Base-by-base conservation (phyloP, 2,888 invertebrate species). In the Chaetoderma sp. region DNA sequence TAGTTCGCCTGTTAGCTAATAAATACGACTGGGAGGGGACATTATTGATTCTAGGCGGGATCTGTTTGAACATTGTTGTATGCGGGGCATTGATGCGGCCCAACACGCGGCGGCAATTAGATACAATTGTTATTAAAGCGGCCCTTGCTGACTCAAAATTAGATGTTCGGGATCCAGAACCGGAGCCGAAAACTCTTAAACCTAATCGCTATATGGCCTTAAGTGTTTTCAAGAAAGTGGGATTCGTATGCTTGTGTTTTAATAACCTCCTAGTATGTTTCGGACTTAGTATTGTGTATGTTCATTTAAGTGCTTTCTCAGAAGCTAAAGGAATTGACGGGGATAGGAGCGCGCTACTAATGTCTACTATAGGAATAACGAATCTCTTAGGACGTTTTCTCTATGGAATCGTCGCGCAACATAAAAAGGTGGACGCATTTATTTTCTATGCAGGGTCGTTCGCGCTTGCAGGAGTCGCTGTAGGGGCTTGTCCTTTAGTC, bases 251-350 rank as follows among this genome's bases (percentile, higher is more conserved):
- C 60, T 27, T 76, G 13, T 74, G 74, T 47, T 21, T 73, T 3
- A 77, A 77, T 60, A 76, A 74, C 59, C 68, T 78, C 28, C 55
- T 79, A 23, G 68, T 73, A 45, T 71, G 71, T 25, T 76, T 77
- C 52, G 78, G 77, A 1, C 68, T 77, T 18, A 77, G 76, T 5
- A 70, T 78, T 1, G 58, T 77, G 8, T 77, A 76, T 58, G 66
- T 78, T 6, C 79, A 79, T 61, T 60, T 79, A 27, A 60, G 76
- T 6, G 73, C 75, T 1, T 73, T 68, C 50, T 75, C 75, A 1
- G 70, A 71, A 45, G 52, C 47, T 2, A 61, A 60, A 16, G 78
- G 74, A 6, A 62, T 74, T 3, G 66, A 63, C 23, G 50, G 63
- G 1, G 71, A 77, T 32, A 60, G 60, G 10, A 73, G 74, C 18